phyloP scores from a whole-genome alignment of 2,797 vertebrate genomes.

The Todus mexicanus region DNA sequence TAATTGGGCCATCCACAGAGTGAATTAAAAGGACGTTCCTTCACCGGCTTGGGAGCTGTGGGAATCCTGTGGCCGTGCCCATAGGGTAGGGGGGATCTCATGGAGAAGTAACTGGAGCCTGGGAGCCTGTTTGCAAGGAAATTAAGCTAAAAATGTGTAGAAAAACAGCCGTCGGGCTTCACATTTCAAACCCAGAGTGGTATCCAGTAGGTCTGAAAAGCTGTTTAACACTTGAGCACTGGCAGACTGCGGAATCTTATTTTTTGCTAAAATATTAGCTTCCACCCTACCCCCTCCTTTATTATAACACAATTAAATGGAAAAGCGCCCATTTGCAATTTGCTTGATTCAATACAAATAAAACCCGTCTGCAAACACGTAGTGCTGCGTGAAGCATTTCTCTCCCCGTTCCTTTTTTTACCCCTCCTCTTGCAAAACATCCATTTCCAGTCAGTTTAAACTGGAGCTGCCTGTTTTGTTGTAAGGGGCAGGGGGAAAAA shows the following conservation, averaged over 20 bases:
- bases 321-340: not conserved
- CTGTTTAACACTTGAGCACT: not conserved
- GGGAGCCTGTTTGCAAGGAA: not conserved
- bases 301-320: not conserved
- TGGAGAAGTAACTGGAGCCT: not conserved
- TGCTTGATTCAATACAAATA: not conserved
- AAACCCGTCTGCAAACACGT: not conserved
- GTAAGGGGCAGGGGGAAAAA: not conserved
- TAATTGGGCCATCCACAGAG: conserved; percentile 7
- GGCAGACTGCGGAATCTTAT: not conserved
- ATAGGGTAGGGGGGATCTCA: not conserved
- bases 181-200: conserved; percentile 10
- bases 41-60: not conserved
- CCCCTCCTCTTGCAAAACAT: fast-evolving
- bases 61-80: conserved; percentile 9
- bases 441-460: not conserved
- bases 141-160: conserved; percentile 12
- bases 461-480: not conserved
- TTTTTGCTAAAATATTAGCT: not conserved
- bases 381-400: not conserved
- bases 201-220: conserved; percentile 24
- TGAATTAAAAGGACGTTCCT: conserved; percentile 29
- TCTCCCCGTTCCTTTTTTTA: fast-evolving
- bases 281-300: fast-evolving
- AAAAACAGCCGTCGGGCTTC: conserved; percentile 29